These are phyloP conservation scores for Lysiphlebus fabarum DNA, from an alignment of 1,140 invertebrate genomes.

Conservation along the genomic window DNA sequence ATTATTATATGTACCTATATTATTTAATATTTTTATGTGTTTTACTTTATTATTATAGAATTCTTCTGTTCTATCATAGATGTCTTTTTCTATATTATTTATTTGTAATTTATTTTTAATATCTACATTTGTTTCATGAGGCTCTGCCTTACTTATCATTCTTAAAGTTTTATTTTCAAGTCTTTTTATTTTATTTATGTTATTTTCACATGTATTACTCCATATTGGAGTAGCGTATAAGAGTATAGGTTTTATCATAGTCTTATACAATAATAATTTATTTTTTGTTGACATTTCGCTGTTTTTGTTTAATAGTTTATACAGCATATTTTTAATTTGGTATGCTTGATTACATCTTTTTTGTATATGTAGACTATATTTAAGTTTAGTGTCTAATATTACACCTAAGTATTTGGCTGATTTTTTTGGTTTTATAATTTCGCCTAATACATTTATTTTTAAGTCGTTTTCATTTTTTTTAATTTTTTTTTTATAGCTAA, in stretches of 20 bases:
- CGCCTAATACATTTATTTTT: background rate
- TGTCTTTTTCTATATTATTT: slow-evolving; percentile 1
- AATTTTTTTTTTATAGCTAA: slow-evolving; percentile 16
- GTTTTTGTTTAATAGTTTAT: slow-evolving; percentile 21
- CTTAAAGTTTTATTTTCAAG: slow-evolving; percentile 14
- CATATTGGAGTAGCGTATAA: slow-evolving; percentile 9
- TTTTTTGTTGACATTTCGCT: slow-evolving; percentile 22
- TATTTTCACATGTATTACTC: background rate
- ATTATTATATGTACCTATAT: background rate
- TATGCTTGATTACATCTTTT: slow-evolving; percentile 17
- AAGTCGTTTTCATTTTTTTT: slow-evolving; percentile 8
- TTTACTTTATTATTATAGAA: background rate
- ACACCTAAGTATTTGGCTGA: slow-evolving; percentile 25
- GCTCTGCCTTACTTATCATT: background rate
- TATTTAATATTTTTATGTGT: background rate
- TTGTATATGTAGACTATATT: slow-evolving; percentile 15
- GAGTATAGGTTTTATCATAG: slow-evolving; percentile 12
- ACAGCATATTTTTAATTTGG: slow-evolving; percentile 13
- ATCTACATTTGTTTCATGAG: background rate
- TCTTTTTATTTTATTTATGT: slow-evolving; percentile 14
- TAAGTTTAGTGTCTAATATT: slow-evolving; percentile 21
- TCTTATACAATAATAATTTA: slow-evolving; percentile 21
- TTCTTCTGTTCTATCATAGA: background rate
- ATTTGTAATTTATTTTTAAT: slow-evolving; percentile 3
- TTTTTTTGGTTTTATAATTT: slow-evolving; percentile 13